These are phyloP conservation scores for Diarsia dahlii DNA, from an alignment of 2,888 invertebrate genomes.

Conservation along the genomic window DNA sequence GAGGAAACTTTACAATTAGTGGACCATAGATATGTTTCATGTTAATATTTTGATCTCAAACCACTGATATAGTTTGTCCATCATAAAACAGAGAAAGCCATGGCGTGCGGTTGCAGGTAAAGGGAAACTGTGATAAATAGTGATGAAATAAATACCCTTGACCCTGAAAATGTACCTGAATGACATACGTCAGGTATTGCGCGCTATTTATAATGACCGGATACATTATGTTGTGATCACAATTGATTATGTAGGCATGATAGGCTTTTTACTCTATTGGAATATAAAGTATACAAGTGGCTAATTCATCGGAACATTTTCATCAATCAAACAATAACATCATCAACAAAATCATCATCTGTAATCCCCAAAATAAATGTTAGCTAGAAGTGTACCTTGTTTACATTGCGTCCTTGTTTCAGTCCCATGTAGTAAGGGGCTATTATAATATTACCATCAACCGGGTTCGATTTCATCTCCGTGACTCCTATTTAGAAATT, in stretches of 20 bases:
- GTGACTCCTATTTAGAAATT: too few relatives aligned
- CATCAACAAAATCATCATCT: too few relatives aligned
- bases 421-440: too few relatives aligned
- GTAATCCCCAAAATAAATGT: too few relatives aligned
- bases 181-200: conserved; percentile 14
- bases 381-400: too few relatives aligned
- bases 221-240: background rate
- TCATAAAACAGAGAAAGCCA: background rate
- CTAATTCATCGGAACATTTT: background rate
- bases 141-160: conserved; percentile 22
- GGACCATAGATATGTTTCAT: background rate
- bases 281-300: background rate
- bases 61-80: background rate
- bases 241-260: background rate
- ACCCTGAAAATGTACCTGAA: background rate
- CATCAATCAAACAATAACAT: too few relatives aligned
- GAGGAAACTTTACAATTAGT: background rate
- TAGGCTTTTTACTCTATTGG: background rate
- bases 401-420: too few relatives aligned
- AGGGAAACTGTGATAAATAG: background rate
- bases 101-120: background rate
- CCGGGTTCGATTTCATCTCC: too few relatives aligned
- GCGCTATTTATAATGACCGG: background rate
- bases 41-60: background rate
- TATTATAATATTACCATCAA: too few relatives aligned